Conservation (phyloP, 2,888 invertebrate species). For the Callyntrura sp. region DNA sequence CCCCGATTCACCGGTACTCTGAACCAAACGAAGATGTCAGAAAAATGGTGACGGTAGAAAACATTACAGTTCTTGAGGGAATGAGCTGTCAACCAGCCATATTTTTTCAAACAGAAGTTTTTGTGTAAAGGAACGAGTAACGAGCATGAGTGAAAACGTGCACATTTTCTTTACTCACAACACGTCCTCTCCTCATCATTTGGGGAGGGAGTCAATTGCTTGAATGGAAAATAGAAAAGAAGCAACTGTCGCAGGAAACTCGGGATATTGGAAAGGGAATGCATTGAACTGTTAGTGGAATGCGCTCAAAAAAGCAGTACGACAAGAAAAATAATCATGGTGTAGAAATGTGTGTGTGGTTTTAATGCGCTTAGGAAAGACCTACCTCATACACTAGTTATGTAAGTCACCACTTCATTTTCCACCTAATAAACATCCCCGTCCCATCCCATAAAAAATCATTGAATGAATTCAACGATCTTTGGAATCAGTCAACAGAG, state of each 20-base stretch:
- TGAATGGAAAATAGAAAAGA: conserved; percentile 9
- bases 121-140: too few species aligned
- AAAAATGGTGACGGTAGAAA: background rate
- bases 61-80: background rate
- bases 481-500: conserved; percentile 73
- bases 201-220: conserved; percentile 44
- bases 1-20: too few species aligned
- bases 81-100: conserved; percentile 13
- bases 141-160: conserved; percentile 17
- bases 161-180: background rate
- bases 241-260: conserved; percentile 47
- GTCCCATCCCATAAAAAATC: conserved; percentile 58
- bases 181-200: conserved; percentile 61
- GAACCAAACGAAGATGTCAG: background rate
- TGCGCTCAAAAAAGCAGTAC: background rate
- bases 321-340: conserved; percentile 9
- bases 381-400: conserved; percentile 74
- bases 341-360: conserved; percentile 57
- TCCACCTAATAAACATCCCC: conserved; percentile 75
- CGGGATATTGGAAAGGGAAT: too few species aligned
- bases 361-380: conserved; percentile 59
- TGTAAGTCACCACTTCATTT: conserved; percentile 81
- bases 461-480: conserved; percentile 62
- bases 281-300: too few species aligned
- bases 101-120: conserved; percentile 6